Percentiles rank a stretch among this genome's conserved stretches.
phyloP scores from a whole-genome alignment of 2,888 invertebrate species.

The Pomacea canaliculata region DNA sequence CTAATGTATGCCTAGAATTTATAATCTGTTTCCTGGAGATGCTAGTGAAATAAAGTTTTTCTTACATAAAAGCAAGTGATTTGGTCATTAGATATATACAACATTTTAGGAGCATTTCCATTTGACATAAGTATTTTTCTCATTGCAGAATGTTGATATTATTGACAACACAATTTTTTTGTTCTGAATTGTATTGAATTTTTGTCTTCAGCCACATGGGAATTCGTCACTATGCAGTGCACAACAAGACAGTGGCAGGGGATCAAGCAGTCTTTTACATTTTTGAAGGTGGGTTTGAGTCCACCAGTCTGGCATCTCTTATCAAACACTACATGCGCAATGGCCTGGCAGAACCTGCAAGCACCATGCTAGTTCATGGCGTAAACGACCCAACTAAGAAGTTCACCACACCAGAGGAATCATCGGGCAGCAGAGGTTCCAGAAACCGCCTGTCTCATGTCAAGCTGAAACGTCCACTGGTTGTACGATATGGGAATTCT shows the following conservation, averaged over 20 bases:
- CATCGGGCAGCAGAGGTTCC: neutral
- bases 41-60: no score
- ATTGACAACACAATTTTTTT: no score
- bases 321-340: slow-evolving; percentile 7
- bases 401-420: neutral
- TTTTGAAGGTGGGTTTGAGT: slow-evolving; percentile 6
- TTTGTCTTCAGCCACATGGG: slow-evolving; percentile 18
- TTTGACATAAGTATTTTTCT: no score
- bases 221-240: slow-evolving; percentile 19
- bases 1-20: no score
- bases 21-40: no score
- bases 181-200: no score
- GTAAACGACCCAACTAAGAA: neutral
- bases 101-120: no score
- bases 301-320: slow-evolving; percentile 1
- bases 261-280: slow-evolving; percentile 12
- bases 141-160: no score
- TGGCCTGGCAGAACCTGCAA: slow-evolving; percentile 12
- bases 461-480: slow-evolving; percentile 1
- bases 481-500: neutral
- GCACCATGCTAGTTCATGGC: neutral
- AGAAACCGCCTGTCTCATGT: neutral
- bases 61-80: no score
- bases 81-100: no score
- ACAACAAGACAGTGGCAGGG: slow-evolving; percentile 1